Percentiles rank a stretch among this genome's conserved stretches.
phyloP scores from a whole-genome alignment of 2,113 vertebrate genomes.

The Dipodomys spectabilis region DNA sequence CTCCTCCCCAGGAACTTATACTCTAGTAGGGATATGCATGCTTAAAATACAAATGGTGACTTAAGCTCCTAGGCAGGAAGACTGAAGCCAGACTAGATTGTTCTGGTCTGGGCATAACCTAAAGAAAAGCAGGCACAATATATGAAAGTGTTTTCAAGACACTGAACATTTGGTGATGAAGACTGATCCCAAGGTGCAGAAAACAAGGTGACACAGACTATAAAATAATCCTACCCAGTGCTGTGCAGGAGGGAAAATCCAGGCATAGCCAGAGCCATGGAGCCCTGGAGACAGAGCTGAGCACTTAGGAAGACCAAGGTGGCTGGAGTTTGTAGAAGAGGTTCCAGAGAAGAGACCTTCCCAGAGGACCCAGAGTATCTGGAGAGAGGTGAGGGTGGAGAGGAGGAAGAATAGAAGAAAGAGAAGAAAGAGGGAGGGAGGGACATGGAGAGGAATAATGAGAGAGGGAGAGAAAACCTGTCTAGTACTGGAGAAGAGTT shows the following conservation, averaged over 20 bases:
- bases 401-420: too few relatives aligned
- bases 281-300: not conserved
- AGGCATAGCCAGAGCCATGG: not conserved
- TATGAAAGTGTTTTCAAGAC: constrained; percentile 19
- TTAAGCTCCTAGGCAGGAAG: not conserved
- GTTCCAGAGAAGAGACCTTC: not conserved
- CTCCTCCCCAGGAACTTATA: not conserved
- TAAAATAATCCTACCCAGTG: not conserved
- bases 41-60: constrained; percentile 4
- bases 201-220: not conserved
- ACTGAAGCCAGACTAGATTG: not conserved
- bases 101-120: not conserved
- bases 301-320: not conserved
- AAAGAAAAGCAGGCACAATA: not conserved
- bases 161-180: not conserved
- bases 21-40: not conserved
- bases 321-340: not conserved
- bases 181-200: not conserved
- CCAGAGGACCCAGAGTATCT: not conserved
- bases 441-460: too few relatives aligned
- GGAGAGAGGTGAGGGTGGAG: not conserved
- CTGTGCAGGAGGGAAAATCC: not conserved
- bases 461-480: too few relatives aligned
- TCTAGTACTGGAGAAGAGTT: too few relatives aligned
- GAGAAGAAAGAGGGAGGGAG: too few relatives aligned